A percentile compares a stretch with the other conserved stretches of the same genome.
Evolutionary conservation across 2,113 vertebrate species (phyloP).

Genomic region (Leptodactylus fuscus): DNA sequence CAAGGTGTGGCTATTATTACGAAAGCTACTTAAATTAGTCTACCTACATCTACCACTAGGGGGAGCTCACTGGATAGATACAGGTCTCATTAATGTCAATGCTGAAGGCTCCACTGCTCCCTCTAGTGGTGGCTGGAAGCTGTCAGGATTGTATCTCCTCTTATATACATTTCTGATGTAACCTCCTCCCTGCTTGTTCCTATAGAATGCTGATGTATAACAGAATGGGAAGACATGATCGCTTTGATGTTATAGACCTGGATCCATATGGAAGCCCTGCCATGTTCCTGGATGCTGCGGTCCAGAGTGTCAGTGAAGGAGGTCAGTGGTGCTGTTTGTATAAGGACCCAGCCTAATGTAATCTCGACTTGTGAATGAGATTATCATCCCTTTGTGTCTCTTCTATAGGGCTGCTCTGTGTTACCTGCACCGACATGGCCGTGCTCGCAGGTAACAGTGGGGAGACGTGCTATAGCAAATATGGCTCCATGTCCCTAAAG

Average conservation of each 20-base stretch:
- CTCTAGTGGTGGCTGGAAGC: neutral
- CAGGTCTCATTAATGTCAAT: too few species aligned
- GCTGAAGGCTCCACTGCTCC: neutral
- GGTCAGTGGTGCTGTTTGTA: slow-evolving; percentile 69
- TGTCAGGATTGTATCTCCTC: too few species aligned
- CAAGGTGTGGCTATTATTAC: too few species aligned
- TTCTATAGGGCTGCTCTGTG: slow-evolving; percentile 83
- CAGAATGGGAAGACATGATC: slow-evolving; percentile 74
- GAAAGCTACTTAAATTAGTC: neutral
- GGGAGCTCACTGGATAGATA: too few species aligned
- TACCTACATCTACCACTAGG: neutral
- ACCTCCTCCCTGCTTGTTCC: neutral
- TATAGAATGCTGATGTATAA: slow-evolving; percentile 85
- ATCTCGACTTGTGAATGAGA: neutral
- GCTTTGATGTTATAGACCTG: slow-evolving; percentile 90
- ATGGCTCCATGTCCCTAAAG: slow-evolving; percentile 89
- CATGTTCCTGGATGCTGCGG: slow-evolving; percentile 85
- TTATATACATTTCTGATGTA: too few species aligned
- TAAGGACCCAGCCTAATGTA: neutral
- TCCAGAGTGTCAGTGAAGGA: slow-evolving; percentile 89
- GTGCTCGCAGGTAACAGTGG: slow-evolving; percentile 90
- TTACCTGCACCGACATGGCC: slow-evolving; percentile 93
- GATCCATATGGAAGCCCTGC: slow-evolving; percentile 91
- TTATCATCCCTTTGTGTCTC: neutral
- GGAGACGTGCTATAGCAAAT: slow-evolving; percentile 94